Evolutionary conservation across 2,113 vertebrate species (phyloP).

Genomic region (Brienomyrus longianalis): DNA sequence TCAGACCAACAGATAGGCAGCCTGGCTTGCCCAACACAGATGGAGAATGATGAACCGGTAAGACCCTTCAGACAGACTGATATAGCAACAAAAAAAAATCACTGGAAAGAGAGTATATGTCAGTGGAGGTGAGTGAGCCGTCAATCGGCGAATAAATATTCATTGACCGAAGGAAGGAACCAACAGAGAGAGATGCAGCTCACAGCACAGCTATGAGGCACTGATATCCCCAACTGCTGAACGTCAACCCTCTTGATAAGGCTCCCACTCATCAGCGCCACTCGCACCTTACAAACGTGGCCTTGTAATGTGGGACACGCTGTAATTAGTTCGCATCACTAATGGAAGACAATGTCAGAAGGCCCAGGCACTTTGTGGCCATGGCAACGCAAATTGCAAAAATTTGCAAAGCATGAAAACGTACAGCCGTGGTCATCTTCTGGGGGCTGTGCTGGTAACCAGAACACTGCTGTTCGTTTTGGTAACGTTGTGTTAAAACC

Average conservation of each 20-base stretch:
- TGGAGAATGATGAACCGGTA: not conserved
- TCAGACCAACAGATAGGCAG: not conserved
- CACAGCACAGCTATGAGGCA: not conserved
- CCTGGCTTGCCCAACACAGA: not conserved
- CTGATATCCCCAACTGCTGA: not conserved
- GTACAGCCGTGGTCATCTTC: not conserved
- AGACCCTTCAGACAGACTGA: not conserved
- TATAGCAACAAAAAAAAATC: not conserved
- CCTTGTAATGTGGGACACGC: not conserved
- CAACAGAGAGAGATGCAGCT: not conserved
- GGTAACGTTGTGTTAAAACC: not conserved
- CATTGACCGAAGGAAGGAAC: not conserved
- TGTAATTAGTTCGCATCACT: not conserved
- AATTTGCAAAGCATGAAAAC: not conserved
- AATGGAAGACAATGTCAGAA: not conserved
- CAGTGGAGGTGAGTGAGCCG: not conserved
- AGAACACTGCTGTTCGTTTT: not conserved
- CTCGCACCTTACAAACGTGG: not conserved
- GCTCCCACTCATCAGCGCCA: not conserved
- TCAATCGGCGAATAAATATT: not conserved
- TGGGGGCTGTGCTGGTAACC: not conserved
- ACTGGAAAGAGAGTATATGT: not conserved
- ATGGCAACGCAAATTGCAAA: not conserved
- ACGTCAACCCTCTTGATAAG: not conserved
- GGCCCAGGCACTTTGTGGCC: not conserved